phyloP scores from a whole-genome alignment of 1,140 invertebrate species.

The Magallana ariakensis region DNA sequence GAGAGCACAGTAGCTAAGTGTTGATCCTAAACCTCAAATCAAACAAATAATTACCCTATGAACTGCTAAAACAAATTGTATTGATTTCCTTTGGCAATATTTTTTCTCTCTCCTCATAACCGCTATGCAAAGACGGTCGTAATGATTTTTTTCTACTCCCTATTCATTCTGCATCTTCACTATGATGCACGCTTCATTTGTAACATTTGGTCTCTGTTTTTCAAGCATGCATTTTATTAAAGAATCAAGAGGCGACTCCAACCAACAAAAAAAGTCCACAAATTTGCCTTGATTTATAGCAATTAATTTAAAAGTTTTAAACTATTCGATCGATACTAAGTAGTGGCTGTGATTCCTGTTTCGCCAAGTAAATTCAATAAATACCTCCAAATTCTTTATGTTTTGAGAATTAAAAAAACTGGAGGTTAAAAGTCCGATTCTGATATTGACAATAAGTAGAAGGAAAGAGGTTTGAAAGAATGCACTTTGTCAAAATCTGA shows the following conservation, averaged over 20 bases:
- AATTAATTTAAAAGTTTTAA: constrained; percentile 37
- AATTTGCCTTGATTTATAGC: constrained; percentile 26
- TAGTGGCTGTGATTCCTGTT: constrained; percentile 33
- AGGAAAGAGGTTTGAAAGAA: constrained; percentile 32
- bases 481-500: constrained; percentile 35
- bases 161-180: background rate
- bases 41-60: constrained; percentile 34
- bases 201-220: background rate
- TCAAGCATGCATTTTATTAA: background rate
- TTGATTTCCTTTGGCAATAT: constrained; percentile 15
- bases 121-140: background rate
- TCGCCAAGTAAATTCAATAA: constrained; percentile 37
- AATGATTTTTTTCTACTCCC: background rate
- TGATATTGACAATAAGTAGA: constrained; percentile 40
- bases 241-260: background rate
- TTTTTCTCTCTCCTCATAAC: constrained; percentile 3
- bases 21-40: constrained; percentile 14
- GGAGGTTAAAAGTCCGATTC: background rate
- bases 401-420: constrained; percentile 23
- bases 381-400: constrained; percentile 29
- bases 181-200: background rate
- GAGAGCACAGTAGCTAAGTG: background rate
- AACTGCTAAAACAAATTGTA: constrained; percentile 35
- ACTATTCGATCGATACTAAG: constrained; percentile 26
- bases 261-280: background rate